Conservation (phyloP, 2,113 vertebrate genomes). For the Saccopteryx bilineata region DNA sequence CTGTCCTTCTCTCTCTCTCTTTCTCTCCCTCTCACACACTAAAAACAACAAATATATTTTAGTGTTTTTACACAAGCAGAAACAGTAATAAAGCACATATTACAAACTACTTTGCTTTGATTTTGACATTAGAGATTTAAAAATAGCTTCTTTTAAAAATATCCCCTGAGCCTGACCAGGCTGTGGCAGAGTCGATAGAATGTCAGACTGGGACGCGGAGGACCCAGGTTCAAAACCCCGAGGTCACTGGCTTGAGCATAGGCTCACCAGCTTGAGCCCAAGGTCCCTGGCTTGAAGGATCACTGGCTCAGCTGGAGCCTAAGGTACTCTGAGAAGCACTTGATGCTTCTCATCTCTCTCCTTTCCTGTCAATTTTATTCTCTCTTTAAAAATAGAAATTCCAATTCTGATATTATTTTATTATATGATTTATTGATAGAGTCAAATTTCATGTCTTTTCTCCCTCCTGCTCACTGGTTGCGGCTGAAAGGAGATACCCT, state of each 20-base stretch:
- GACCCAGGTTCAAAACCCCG: too few species aligned
- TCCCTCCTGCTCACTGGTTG: not conserved
- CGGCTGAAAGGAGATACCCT: not conserved
- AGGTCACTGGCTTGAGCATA: too few species aligned
- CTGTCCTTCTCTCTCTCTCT: not conserved
- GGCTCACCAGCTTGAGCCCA: too few species aligned
- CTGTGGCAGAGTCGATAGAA: too few species aligned
- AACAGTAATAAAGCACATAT: not conserved
- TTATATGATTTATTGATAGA: not conserved
- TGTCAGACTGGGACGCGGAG: too few species aligned
- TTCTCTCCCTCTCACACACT: too few species aligned
- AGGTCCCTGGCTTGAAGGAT: too few species aligned
- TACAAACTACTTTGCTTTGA: not conserved
- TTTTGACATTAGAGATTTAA: not conserved
- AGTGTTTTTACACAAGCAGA: not conserved
- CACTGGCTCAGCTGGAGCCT: too few species aligned
- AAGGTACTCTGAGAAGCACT: too few species aligned
- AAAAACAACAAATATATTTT: not conserved
- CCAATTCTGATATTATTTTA: not conserved
- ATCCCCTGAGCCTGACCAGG: not conserved
- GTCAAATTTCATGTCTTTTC: not conserved
- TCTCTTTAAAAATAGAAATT: not conserved
- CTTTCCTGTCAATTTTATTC: too few species aligned
- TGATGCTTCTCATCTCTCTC: too few species aligned
- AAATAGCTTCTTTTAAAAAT: not conserved